A percentile compares a stretch with the other conserved stretches of the same genome.
These are phyloP conservation scores for Vespertilio murinus DNA, from an alignment of 2,797 vertebrate species.

Conservation along the genomic window DNA sequence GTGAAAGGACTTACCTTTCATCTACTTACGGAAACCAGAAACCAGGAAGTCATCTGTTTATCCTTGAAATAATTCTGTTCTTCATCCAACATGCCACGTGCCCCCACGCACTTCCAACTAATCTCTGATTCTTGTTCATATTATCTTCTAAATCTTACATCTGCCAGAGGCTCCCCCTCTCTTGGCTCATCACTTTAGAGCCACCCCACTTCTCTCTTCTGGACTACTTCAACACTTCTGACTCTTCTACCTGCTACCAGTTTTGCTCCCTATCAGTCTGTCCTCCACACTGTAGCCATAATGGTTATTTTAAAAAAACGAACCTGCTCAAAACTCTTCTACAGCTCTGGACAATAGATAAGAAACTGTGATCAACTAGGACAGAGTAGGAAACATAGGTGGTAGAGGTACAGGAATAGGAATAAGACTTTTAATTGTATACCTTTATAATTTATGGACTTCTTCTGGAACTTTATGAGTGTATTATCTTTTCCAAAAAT, in stretches of 20 bases:
- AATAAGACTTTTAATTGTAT: not conserved
- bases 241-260: not conserved
- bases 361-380: not conserved
- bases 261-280: not conserved
- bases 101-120: not conserved
- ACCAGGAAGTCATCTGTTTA: not conserved
- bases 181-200: not conserved
- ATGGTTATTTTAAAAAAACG: not conserved
- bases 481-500: not conserved
- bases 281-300: not conserved
- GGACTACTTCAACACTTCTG: not conserved
- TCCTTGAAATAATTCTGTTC: not conserved
- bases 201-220: not conserved
- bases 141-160: not conserved
- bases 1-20: not conserved
- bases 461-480: not conserved
- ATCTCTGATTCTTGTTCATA: not conserved
- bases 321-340: not conserved
- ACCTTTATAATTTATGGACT: not conserved
- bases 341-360: not conserved
- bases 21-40: not conserved
- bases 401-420: not conserved
- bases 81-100: not conserved
- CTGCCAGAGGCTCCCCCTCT: not conserved
- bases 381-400: not conserved